These are phyloP conservation scores for Hiodon tergisus DNA, from an alignment of 2,113 vertebrate genomes.

Conservation along the genomic window DNA sequence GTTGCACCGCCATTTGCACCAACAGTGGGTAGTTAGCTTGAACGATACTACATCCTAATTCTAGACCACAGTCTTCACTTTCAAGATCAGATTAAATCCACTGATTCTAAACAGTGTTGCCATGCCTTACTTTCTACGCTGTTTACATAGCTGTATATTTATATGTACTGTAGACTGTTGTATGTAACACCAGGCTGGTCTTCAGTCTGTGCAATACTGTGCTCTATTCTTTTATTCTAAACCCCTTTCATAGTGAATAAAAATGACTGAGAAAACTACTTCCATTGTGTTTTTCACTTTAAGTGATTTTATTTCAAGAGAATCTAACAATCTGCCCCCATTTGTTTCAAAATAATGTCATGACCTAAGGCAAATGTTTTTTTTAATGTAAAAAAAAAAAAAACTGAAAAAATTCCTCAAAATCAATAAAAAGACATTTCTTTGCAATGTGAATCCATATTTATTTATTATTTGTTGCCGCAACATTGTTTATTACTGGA, in stretches of 20 bases:
- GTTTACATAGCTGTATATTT: slow-evolving; percentile 10
- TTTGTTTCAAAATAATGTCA: not conserved
- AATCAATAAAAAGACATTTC: too few species aligned
- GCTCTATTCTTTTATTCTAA: slow-evolving; percentile 17
- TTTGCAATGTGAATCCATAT: too few species aligned
- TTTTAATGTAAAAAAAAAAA: not conserved
- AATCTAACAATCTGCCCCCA: not conserved
- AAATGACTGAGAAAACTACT: slow-evolving; percentile 1
- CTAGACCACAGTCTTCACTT: not conserved
- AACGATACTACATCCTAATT: not conserved
- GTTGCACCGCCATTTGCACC: slow-evolving; percentile 10
- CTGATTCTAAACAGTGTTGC: slow-evolving; percentile 1
- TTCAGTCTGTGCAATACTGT: slow-evolving; percentile 23
- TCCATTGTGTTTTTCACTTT: not conserved
- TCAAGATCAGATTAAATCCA: slow-evolving; percentile 1
- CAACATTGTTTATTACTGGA: not conserved
- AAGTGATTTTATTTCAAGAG: not conserved
- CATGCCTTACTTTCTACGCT: slow-evolving; percentile 4
- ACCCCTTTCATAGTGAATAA: slow-evolving; percentile 14
- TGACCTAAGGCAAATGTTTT: not conserved
- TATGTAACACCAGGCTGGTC: slow-evolving; percentile 6
- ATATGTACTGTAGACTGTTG: slow-evolving; percentile 19
- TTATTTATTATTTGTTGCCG: not conserved
- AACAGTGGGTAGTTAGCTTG: not conserved
- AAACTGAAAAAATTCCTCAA: not conserved